Conservation (phyloP, 2,113 vertebrate species). For the Xenopus laevis region DNA sequence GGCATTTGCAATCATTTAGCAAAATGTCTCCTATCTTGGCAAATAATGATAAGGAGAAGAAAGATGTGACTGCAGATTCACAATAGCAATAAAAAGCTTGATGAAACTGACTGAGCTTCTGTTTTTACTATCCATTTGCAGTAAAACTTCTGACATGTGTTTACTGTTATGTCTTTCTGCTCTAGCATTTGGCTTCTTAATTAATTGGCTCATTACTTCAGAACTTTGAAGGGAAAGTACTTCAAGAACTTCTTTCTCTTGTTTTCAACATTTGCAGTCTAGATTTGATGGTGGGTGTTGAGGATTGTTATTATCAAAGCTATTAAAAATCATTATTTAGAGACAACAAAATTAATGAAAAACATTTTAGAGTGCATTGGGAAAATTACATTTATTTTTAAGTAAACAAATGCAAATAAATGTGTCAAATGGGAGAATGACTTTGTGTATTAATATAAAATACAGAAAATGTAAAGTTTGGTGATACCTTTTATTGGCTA, state of each 20-base stretch:
- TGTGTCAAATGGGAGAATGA: too few species aligned
- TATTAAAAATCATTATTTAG: too few species aligned
- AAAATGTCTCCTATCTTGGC: constrained; percentile 10
- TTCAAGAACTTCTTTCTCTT: not conserved
- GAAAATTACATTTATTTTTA: too few species aligned
- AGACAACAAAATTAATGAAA: too few species aligned
- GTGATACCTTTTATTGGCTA: too few species aligned
- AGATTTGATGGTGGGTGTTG: not conserved
- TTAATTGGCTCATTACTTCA: constrained; percentile 37
- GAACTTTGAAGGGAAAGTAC: constrained; percentile 14
- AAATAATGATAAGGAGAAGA: constrained; percentile 26
- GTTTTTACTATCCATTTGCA: constrained; percentile 16
- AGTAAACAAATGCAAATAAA: too few species aligned
- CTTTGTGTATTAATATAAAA: too few species aligned
- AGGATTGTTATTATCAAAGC: not conserved
- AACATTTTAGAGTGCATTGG: too few species aligned
- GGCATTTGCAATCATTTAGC: not conserved
- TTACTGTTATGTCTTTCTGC: constrained; percentile 41
- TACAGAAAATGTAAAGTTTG: too few species aligned
- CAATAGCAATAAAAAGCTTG: constrained; percentile 28
- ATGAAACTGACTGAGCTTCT: constrained; percentile 18
- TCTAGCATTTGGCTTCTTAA: constrained; percentile 39
- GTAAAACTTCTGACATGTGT: constrained; percentile 41
- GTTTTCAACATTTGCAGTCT: constrained; percentile 12
- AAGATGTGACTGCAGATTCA: constrained; percentile 2